Conservation (phyloP, 2,888 invertebrate species). For the Tetranychus piercei region DNA sequence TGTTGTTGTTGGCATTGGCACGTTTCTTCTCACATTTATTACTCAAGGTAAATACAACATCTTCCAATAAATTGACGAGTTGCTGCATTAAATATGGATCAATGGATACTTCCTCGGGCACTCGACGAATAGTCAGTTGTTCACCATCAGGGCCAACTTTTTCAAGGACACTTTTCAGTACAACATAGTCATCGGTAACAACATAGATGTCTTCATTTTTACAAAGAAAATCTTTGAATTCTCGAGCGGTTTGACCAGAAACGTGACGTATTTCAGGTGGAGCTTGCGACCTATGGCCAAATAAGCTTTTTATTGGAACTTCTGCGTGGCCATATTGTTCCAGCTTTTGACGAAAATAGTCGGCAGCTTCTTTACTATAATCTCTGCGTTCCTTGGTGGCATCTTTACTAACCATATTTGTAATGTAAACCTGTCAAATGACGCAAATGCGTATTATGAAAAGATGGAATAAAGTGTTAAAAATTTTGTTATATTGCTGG, state of each 20-base stretch:
- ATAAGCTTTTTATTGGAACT: slow-evolving; percentile 84
- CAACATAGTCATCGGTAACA: slow-evolving; percentile 60
- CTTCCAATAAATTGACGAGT: slow-evolving; percentile 27
- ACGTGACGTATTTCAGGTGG: slow-evolving; percentile 91
- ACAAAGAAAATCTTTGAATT: slow-evolving; percentile 70
- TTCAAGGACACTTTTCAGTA: slow-evolving; percentile 41
- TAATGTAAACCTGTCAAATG: slow-evolving; percentile 19
- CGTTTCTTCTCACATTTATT: slow-evolving; percentile 1
- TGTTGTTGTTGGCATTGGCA: not conserved
- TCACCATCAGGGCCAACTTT: slow-evolving; percentile 26
- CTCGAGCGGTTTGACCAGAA: slow-evolving; percentile 78
- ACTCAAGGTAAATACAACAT: slow-evolving; percentile 10
- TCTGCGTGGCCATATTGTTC: slow-evolving; percentile 87
- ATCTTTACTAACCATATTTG: slow-evolving; percentile 18
- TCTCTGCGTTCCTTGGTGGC: slow-evolving; percentile 38
- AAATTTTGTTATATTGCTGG: not conserved
- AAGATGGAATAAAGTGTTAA: not conserved
- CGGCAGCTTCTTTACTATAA: slow-evolving; percentile 87
- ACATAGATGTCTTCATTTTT: slow-evolving; percentile 68
- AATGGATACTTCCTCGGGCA: slow-evolving; percentile 27
- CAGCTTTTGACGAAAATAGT: slow-evolving; percentile 88
- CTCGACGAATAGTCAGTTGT: slow-evolving; percentile 24
- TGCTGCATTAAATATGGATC: slow-evolving; percentile 29
- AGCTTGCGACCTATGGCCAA: slow-evolving; percentile 67
- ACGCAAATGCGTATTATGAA: not conserved